These are phyloP conservation scores for Congeria kusceri DNA, from an alignment of 2,888 invertebrate species.

Conservation along the genomic window DNA sequence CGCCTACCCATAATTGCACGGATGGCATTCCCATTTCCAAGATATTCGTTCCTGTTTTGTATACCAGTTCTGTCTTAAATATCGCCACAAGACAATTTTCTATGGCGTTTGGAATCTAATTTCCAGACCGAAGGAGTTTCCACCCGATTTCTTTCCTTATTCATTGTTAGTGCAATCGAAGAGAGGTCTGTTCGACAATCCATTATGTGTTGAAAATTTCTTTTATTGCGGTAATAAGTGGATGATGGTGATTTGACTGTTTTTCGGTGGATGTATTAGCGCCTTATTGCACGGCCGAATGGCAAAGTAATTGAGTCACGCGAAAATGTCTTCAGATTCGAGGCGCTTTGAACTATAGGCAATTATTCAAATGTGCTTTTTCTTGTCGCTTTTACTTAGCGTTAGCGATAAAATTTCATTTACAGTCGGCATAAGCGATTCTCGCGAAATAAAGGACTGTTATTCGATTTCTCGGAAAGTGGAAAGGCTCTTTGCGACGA, in stretches of 20 bases:
- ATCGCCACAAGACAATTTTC: slow-evolving; percentile 33
- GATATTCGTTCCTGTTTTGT: too few relatives aligned
- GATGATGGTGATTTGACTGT: slow-evolving; percentile 55
- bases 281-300: slow-evolving; percentile 62
- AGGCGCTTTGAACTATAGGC: slow-evolving; percentile 47
- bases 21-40: too few relatives aligned
- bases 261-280: slow-evolving; percentile 58
- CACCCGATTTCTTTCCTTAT: slow-evolving; percentile 62
- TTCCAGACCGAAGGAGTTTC: slow-evolving; percentile 63
- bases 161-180: slow-evolving; percentile 56
- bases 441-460: slow-evolving; percentile 32
- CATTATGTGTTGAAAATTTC: slow-evolving; percentile 64
- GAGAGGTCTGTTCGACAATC: slow-evolving; percentile 52
- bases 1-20: too few relatives aligned
- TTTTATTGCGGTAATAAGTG: slow-evolving; percentile 60
- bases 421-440: slow-evolving; percentile 49
- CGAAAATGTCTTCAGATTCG: slow-evolving; percentile 39
- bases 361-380: slow-evolving; percentile 64
- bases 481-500: too few relatives aligned
- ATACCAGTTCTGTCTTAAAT: too few relatives aligned
- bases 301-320: slow-evolving; percentile 63
- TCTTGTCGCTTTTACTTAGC: slow-evolving; percentile 61
- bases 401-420: slow-evolving; percentile 61
- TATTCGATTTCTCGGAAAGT: slow-evolving; percentile 39
- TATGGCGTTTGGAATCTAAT: slow-evolving; percentile 65